Percentiles rank a stretch among this genome's conserved stretches.
phyloP scores from a whole-genome alignment of 1,140 invertebrate species.

The Rhyacophila brunnea region DNA sequence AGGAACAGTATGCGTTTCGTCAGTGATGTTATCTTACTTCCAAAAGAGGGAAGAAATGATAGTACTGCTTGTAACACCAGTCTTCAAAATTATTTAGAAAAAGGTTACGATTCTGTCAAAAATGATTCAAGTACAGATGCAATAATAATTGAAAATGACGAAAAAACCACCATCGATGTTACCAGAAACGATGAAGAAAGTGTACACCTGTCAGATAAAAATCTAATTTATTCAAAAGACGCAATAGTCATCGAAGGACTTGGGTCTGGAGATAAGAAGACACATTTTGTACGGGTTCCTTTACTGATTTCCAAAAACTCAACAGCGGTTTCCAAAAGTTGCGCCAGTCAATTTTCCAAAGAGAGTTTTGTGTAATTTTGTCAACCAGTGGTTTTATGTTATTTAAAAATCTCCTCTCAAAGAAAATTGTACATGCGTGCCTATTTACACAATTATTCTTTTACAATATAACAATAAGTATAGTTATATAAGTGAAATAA shows the following conservation, averaged over 20 bases:
- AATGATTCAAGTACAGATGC: constrained; percentile 1
- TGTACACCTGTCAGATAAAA: no score
- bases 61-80: constrained; percentile 14
- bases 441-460: no score
- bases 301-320: constrained; percentile 26
- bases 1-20: constrained; percentile 54
- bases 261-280: constrained; percentile 24
- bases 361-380: constrained; percentile 35
- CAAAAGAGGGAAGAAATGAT: constrained; percentile 39
- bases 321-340: constrained; percentile 16
- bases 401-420: no score
- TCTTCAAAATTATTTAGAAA: constrained; percentile 27
- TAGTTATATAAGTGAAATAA: no score
- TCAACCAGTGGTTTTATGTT: no score
- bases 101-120: constrained; percentile 1
- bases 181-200: background rate
- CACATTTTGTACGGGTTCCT: constrained; percentile 31
- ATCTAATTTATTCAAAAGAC: constrained; percentile 12
- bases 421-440: no score
- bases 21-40: constrained; percentile 43
- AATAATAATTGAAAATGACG: constrained; percentile 5
- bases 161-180: background rate
- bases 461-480: no score
- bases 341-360: constrained; percentile 25
- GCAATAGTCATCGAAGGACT: constrained; percentile 29